These are phyloP conservation scores for Cotesia chilonis DNA, from an alignment of 1,140 invertebrate genomes.

Conservation along the genomic window DNA sequence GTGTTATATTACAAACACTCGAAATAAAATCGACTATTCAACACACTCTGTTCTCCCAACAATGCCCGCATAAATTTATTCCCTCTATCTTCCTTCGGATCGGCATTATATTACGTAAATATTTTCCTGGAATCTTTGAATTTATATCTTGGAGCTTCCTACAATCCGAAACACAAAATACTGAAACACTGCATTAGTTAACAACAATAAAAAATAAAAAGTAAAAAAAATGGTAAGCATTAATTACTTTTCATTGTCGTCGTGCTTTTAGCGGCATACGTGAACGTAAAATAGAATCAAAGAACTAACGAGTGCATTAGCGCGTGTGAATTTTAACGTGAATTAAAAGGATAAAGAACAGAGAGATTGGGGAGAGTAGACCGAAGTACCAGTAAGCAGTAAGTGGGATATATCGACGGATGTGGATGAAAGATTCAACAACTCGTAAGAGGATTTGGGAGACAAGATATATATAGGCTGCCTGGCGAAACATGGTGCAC, in stretches of 20 bases:
- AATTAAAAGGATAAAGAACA: not conserved
- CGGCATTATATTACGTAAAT: too few species aligned
- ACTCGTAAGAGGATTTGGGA: slow-evolving; percentile 34
- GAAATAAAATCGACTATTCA: too few species aligned
- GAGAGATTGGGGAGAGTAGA: too few species aligned
- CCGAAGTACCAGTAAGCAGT: too few species aligned
- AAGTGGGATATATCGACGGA: not conserved
- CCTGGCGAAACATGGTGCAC: slow-evolving; percentile 56
- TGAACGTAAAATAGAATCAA: not conserved
- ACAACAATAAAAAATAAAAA: not conserved
- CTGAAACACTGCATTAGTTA: not conserved
- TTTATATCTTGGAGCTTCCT: too few species aligned
- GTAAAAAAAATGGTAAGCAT: slow-evolving; percentile 7
- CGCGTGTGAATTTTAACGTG: slow-evolving; percentile 31
- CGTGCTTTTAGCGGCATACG: not conserved
- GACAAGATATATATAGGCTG: not conserved
- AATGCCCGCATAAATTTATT: too few species aligned
- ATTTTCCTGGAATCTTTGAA: too few species aligned
- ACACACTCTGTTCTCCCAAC: too few species aligned
- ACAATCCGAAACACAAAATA: not conserved
- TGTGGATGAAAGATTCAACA: slow-evolving; percentile 29
- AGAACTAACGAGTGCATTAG: slow-evolving; percentile 28
- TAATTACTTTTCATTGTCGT: slow-evolving; percentile 10
- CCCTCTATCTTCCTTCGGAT: too few species aligned
- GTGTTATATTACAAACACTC: too few species aligned